Evolutionary conservation across 2,888 invertebrate species (phyloP).

Genomic region (Capitulum mitella): DNA sequence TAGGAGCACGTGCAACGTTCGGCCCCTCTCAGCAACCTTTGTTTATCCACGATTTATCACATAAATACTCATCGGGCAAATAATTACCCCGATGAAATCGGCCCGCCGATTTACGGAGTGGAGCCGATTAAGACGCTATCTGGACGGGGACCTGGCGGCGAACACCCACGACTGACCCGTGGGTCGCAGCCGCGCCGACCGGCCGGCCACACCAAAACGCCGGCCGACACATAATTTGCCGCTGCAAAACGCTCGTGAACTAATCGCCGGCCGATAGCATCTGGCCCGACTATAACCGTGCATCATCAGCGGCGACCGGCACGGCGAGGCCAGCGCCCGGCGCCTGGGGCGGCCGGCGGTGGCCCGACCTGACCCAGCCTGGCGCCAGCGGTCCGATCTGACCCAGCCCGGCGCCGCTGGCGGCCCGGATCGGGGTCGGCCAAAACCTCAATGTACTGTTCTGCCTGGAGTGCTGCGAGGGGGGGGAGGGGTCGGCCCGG

Average conservation of each 20-base stretch:
- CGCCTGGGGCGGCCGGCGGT: no score
- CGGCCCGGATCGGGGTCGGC: no score
- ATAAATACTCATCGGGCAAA: conserved; percentile 9
- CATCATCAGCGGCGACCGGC: neutral
- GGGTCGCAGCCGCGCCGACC: neutral
- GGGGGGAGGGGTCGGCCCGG: no score
- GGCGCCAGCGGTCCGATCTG: no score
- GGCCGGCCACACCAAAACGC: neutral
- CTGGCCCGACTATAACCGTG: neutral
- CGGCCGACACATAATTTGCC: neutral
- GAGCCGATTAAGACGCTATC: neutral
- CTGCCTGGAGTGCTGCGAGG: no score
- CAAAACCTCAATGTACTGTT: no score
- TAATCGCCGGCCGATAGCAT: conserved; percentile 7
- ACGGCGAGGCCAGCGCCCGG: neutral
- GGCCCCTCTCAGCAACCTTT: neutral
- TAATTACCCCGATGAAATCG: conserved; percentile 7
- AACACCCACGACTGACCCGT: neutral
- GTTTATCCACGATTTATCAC: conserved; percentile 16
- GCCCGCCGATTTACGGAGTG: neutral
- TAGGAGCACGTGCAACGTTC: no score
- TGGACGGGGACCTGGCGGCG: neutral
- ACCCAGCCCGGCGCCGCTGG: no score
- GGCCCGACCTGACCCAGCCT: no score
- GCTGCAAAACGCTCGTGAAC: conserved; percentile 10